Base-by-base conservation (phyloP, 2,113 vertebrate genomes). In the Rattus rattus region DNA sequence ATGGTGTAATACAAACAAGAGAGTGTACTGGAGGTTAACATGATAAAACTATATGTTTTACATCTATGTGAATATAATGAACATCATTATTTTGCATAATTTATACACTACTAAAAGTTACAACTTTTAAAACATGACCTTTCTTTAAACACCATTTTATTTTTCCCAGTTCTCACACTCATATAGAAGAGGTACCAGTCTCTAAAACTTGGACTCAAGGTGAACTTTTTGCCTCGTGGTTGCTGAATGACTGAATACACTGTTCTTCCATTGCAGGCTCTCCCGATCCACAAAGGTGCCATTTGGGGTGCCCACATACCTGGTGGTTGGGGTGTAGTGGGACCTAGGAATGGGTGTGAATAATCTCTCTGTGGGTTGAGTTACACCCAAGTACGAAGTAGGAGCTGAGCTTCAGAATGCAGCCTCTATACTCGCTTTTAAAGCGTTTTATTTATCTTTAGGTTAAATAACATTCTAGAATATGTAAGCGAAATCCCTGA, bases 341-440 rank as follows among this genome's bases (percentile, higher is more conserved):
- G 92, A 70, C 90, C 96, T 86, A 56, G 28, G 96, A 96, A 83
- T 86, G 95, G 5, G 3, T 91, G 98, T 99, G 98, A 99, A 98
- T 98, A 98, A 98, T 98, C 97, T 98, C 97, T 98, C 98, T 98
- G 98, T 99, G 97, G 98, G 95, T 4, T 96, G 96, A 98, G 96
- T 96, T 98, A 96, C 4, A 36, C 97, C 97, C 94, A 97, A 97
- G 97, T 98, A 98, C 97, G 98, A 98, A 98, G 97, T 98, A 43
- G 97, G 97, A 92, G 87, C 97, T 96, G 80, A 98, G 65, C 43
- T 89, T 98, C 95, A 98, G 97, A 99, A 99, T 98, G 97, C 80
- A n/a, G 96, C 88, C 97, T 99, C 98, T 99, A 98, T 99, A 94
- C 97, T 98, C 97, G 96, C 94, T 97, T 97, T 97, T 96, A 98